Percentiles rank a stretch among this genome's conserved stretches.
phyloP scores from a whole-genome alignment of 2,888 invertebrate species.

The Rhagonycha lutea region DNA sequence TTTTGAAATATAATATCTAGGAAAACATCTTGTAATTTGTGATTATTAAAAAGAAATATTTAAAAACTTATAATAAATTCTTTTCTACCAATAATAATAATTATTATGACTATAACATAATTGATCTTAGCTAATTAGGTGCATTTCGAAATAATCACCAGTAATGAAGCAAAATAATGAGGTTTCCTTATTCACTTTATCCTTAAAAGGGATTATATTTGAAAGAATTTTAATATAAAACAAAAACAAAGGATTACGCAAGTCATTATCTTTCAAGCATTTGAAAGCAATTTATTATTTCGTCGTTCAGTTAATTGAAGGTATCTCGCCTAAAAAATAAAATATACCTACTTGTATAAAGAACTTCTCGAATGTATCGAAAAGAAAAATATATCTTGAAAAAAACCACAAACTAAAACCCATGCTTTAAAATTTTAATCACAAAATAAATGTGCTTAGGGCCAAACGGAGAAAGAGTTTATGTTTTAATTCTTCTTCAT shows the following conservation, averaged over 20 bases:
- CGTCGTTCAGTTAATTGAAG: not conserved
- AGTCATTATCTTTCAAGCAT: not conserved
- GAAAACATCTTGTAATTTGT: too few species aligned
- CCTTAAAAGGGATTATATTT: not conserved
- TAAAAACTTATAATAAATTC: too few species aligned
- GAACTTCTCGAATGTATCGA: not conserved
- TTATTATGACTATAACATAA: too few species aligned
- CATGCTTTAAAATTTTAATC: too few species aligned
- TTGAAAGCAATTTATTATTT: not conserved
- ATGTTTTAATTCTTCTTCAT: too few species aligned
- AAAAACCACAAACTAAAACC: too few species aligned
- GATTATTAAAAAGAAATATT: too few species aligned
- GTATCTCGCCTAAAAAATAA: not conserved
- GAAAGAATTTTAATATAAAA: not conserved
- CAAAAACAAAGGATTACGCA: not conserved
- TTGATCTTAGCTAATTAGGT: not conserved
- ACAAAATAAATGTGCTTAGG: too few species aligned
- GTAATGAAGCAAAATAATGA: not conserved
- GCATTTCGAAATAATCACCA: not conserved
- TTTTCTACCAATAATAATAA: too few species aligned
- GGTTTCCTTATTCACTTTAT: not conserved
- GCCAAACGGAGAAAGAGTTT: too few species aligned
- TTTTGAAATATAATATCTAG: too few species aligned
- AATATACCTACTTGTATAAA: not conserved
- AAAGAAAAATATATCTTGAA: too few species aligned